A percentile compares a stretch with the other conserved stretches of the same genome.
phyloP scores from a whole-genome alignment of 2,888 invertebrate species.

The Dioctria rufipes region DNA sequence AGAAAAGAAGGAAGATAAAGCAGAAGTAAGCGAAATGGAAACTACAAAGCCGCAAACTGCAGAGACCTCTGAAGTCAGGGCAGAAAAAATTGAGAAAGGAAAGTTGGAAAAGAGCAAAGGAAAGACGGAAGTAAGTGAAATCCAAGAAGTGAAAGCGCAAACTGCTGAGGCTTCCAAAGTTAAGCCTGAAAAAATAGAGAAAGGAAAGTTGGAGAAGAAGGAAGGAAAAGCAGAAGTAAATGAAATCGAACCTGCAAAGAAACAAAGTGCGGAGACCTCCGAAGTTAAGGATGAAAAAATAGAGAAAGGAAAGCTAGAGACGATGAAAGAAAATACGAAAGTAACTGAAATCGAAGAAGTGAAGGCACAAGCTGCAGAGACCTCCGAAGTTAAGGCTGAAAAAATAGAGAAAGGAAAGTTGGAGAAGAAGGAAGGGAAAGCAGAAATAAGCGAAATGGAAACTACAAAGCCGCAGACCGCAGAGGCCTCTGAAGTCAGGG shows the following conservation, averaged over 20 bases:
- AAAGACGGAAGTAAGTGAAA: constrained; percentile 51
- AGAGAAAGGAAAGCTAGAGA: constrained; percentile 53
- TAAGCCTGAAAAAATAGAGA: neutral
- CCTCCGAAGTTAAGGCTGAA: constrained; percentile 16
- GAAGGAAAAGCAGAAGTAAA: neutral
- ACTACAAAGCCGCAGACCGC: constrained; percentile 7
- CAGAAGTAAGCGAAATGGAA: neutral
- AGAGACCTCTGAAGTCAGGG: neutral
- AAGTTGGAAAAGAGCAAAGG: constrained; percentile 56
- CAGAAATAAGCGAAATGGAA: neutral
- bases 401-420: constrained; percentile 41
- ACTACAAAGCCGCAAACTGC: constrained; percentile 2
- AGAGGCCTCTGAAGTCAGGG: constrained; percentile 22
- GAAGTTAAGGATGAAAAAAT: constrained; percentile 58
- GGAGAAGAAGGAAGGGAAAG: neutral
- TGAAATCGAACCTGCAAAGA: neutral
- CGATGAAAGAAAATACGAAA: neutral
- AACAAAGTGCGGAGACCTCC: constrained; percentile 37
- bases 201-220: neutral
- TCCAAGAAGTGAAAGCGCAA: neutral
- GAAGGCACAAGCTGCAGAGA: constrained; percentile 53
- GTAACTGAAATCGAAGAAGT: neutral
- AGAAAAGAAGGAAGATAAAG: neutral
- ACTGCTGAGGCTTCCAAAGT: neutral
- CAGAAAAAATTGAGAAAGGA: constrained; percentile 5